Conservation (phyloP, 2,113 vertebrate genomes). For the Callipepla californica region DNA sequence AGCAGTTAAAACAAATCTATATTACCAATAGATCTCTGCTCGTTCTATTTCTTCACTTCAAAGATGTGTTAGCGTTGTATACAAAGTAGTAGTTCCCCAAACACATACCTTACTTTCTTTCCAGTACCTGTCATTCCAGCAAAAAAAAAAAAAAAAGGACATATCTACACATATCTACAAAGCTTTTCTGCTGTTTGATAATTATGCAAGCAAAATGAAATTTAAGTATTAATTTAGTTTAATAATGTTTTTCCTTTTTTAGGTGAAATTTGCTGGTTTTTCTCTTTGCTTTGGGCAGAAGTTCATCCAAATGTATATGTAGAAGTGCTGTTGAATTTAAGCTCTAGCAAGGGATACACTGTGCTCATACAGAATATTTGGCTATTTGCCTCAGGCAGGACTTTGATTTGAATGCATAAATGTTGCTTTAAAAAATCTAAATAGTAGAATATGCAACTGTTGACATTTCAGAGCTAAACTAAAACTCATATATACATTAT, state of each 20-base stretch:
- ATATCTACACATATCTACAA: background rate
- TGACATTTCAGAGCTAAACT: background rate
- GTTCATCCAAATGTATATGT: background rate
- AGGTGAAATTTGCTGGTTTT: background rate
- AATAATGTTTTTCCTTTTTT: background rate
- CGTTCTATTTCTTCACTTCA: constrained; percentile 8
- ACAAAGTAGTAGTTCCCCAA: background rate
- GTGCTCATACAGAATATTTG: background rate
- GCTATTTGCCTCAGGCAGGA: background rate
- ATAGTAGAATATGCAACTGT: background rate
- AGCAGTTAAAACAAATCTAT: constrained; percentile 1
- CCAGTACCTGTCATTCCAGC: background rate
- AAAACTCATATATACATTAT: background rate
- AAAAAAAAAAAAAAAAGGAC: background rate
- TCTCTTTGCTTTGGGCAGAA: background rate
- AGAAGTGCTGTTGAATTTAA: background rate
- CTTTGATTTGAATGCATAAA: background rate
- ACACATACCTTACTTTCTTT: background rate
- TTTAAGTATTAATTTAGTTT: background rate
- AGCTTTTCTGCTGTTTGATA: background rate
- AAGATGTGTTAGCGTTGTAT: background rate
- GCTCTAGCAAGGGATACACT: background rate
- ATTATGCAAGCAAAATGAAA: background rate
- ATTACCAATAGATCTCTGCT: background rate
- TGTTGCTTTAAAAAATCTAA: background rate